Evolutionary conservation across 2,113 vertebrate species (phyloP), one percentile per base, ranked within the genome.

Genomic region (Azemiops feae): DNA sequence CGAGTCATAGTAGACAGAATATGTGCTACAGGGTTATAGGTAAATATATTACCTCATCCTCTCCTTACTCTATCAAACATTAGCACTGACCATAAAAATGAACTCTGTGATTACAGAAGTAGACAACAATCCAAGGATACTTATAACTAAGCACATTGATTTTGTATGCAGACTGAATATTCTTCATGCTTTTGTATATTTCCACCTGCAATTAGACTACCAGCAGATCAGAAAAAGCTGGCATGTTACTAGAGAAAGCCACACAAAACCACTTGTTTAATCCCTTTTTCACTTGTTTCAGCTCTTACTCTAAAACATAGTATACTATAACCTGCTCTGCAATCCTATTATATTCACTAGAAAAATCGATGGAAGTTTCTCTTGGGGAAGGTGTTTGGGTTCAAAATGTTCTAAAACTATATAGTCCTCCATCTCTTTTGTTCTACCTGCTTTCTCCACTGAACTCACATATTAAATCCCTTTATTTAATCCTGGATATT

Each of bases 11-110:
- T 69, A 95, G 92, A 95, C 91, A 95, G 93, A 89, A 96, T 34
- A 30, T 69, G 53, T 92, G 47, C 45, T 23, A 94, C 91, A 96
- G 60, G 93, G 89, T 34, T 55, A 92, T 25, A 69, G 74, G 39
- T 92, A 88, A 53, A 34, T 39, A 39, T 88, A 92, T 1, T 34
- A n/a, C 39, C 4, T 14, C 47, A 55, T 57, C 39, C 55, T 27
- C 93, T 52, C 94, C 91, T 93, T 93, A 93, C 89, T 95, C 93
- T 89, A 89, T 94, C 0, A 0, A 94, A 94, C 54, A 58, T 88
- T 89, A 89, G 87, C 91, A 95, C 94, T 93, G 95, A 93, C 90
- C 81, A 95, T 95, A 92, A 93, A 96, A 92, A 58, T 88, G 34
- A 16, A 88, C 20, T 90, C 93, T 95, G 95, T 92, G 93, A 91